phyloP scores from a whole-genome alignment of 1,140 invertebrate species.

The Ooceraea biroi region DNA sequence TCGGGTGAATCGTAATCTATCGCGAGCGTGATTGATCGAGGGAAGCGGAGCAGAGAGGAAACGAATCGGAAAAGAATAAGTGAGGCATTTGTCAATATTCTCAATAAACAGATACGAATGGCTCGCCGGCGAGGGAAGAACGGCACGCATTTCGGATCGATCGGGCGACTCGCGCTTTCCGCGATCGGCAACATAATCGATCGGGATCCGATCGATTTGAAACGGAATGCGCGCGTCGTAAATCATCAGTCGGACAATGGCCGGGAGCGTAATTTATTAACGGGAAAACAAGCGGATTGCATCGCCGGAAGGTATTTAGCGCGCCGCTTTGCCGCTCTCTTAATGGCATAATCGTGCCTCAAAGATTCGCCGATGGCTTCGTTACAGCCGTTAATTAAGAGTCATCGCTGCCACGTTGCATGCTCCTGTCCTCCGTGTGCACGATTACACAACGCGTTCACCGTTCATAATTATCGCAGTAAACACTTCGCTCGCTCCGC shows the following conservation, averaged over 20 bases:
- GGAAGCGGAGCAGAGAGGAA: background rate
- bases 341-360: constrained; percentile 13
- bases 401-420: background rate
- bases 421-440: background rate
- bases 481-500: too few relatives aligned
- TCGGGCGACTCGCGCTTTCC: background rate
- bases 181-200: background rate
- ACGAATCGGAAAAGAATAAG: background rate
- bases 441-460: constrained; percentile 1
- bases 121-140: background rate
- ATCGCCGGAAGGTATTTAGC: background rate
- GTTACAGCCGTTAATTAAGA: background rate
- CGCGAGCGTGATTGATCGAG: constrained; percentile 24
- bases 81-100: background rate
- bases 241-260: constrained; percentile 6
- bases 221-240: background rate
- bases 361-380: background rate
- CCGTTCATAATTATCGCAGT: too few relatives aligned
- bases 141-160: background rate
- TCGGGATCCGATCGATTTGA: constrained; percentile 21
- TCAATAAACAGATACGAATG: background rate
- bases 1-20: constrained; percentile 14
- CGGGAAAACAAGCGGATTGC: background rate
- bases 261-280: constrained; percentile 15
- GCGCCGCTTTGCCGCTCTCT: too few relatives aligned